phyloP scores from a whole-genome alignment of 2,888 invertebrate genomes.

The Coelinius sp. region DNA sequence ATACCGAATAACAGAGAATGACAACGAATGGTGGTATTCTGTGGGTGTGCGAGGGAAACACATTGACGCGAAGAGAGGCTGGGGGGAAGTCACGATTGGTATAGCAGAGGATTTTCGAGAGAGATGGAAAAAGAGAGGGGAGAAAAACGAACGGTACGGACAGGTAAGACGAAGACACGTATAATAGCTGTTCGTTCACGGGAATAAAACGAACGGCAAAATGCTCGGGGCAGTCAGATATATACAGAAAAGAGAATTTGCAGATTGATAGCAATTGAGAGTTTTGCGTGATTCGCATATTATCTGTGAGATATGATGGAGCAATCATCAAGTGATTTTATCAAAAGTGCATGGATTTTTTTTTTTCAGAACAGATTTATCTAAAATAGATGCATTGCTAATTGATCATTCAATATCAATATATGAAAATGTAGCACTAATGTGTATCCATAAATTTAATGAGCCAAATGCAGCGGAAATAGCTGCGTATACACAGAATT shows the following conservation, averaged over 20 bases:
- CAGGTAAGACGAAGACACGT: slow-evolving; percentile 26
- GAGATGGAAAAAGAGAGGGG: slow-evolving; percentile 8
- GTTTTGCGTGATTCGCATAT: slow-evolving; percentile 56
- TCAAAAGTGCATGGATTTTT: not conserved
- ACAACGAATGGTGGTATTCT: not conserved
- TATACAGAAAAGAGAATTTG: slow-evolving; percentile 46
- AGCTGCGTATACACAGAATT: not conserved
- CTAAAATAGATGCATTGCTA: too few species aligned
- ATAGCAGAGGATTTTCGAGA: slow-evolving; percentile 30
- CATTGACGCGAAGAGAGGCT: slow-evolving; percentile 1
- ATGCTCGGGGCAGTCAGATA: slow-evolving; percentile 23
- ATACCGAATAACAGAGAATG: slow-evolving; percentile 37
- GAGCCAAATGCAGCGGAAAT: slow-evolving; percentile 18
- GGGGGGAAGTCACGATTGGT: slow-evolving; percentile 21
- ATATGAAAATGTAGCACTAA: not conserved
- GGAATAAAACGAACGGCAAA: slow-evolving; percentile 25
- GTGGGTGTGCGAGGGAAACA: slow-evolving; percentile 5
- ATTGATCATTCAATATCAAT: too few species aligned
- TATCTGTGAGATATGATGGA: slow-evolving; percentile 53
- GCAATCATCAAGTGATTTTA: not conserved
- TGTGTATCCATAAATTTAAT: not conserved
- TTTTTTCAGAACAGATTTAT: too few species aligned
- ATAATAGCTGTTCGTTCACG: slow-evolving; percentile 36
- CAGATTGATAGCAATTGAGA: slow-evolving; percentile 56
- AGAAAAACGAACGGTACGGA: not conserved